phyloP scores from a whole-genome alignment of 2,888 invertebrate species.

The Capitulum mitella region DNA sequence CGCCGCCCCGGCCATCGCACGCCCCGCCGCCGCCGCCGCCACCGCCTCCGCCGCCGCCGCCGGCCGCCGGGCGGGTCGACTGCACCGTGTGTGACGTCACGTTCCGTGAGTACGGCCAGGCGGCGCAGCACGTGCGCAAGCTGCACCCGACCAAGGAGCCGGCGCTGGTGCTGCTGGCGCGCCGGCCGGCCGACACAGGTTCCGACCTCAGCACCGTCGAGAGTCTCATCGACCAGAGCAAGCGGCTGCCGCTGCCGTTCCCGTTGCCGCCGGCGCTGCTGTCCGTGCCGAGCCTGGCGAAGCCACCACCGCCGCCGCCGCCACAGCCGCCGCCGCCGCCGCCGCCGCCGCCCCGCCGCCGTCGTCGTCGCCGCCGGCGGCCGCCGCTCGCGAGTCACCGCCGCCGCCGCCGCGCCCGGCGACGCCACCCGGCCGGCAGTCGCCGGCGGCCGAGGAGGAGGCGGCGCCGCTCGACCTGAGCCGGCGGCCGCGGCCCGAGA shows the following conservation, averaged over 20 bases:
- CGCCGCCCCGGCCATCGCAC: constrained; percentile 38
- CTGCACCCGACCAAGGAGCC: constrained; percentile 56
- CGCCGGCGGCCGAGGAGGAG: constrained; percentile 27
- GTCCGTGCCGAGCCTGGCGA: not conserved
- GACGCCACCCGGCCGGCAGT: constrained; percentile 28
- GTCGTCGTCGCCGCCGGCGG: too few relatives aligned
- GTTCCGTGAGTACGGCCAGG: constrained; percentile 68
- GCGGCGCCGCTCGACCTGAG: constrained; percentile 61
- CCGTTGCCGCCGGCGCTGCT: constrained; percentile 29
- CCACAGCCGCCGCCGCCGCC: too few relatives aligned
- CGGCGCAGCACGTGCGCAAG: constrained; percentile 70
- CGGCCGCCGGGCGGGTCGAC: constrained; percentile 55
- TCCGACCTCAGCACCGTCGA: constrained; percentile 34
- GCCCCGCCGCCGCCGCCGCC: constrained; percentile 50
- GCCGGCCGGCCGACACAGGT: not conserved
- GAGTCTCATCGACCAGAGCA: constrained; percentile 32
- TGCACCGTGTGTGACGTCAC: constrained; percentile 88
- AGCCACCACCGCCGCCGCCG: not conserved
- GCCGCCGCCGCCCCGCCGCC: too few relatives aligned
- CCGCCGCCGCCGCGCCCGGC: constrained; percentile 29
- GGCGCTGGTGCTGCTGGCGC: not conserved
- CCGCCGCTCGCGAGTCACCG: constrained; percentile 2
- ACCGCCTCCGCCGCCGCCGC: constrained; percentile 36
- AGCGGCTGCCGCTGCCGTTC: constrained; percentile 29
- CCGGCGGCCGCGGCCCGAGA: constrained; percentile 54